phyloP scores from a whole-genome alignment of 2,797 vertebrate species.

The Neomorphus geoffroyi region DNA sequence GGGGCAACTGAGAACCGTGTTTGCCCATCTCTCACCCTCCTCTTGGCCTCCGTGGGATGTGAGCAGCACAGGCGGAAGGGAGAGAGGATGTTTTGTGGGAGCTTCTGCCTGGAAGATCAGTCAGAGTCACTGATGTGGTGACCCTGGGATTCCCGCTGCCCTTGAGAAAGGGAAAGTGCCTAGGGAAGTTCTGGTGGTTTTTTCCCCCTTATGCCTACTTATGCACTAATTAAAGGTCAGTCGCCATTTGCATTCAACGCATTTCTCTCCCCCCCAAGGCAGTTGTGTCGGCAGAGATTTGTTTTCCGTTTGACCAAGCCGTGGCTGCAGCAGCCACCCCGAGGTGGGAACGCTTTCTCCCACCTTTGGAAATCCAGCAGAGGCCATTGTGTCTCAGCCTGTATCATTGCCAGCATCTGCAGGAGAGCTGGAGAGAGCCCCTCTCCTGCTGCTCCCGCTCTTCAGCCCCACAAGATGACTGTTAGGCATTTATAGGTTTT shows the following conservation, averaged over 20 bases:
- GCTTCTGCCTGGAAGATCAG: neutral
- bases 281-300: neutral
- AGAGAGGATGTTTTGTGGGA: neutral
- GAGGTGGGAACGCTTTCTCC: neutral
- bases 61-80: neutral
- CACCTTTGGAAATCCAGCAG: neutral
- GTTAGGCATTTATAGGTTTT: conserved; percentile 59
- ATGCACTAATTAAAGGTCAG: conserved; percentile 51
- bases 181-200: neutral
- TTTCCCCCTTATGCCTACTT: neutral
- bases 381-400: rapidly evolving
- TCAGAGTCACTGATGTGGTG: neutral
- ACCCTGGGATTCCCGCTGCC: neutral
- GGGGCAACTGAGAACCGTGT: neutral
- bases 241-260: neutral
- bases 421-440: neutral
- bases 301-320: neutral
- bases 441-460: neutral
- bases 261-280: neutral
- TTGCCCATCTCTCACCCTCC: neutral
- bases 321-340: rapidly evolving
- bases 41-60: neutral
- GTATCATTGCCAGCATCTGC: rapidly evolving
- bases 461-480: conserved; percentile 4
- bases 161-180: neutral